Base-by-base conservation (phyloP, 37 sponge, comb jelly and placozoan species). In the Beroe forskalii region DNA sequence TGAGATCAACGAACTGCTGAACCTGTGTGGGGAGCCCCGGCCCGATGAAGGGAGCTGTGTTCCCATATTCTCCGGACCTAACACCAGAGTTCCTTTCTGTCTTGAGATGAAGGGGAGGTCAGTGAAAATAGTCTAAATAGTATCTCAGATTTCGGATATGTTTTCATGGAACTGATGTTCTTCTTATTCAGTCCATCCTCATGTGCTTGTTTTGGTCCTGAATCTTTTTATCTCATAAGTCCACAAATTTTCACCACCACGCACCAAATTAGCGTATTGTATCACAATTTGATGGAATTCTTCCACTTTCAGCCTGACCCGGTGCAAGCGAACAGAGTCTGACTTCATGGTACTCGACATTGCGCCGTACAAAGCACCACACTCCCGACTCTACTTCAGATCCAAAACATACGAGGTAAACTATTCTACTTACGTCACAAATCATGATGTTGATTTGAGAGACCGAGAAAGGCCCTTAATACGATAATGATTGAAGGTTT, bases 341-440 rank as follows among this genome's bases (percentile, higher is more conserved):
- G 75, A 72, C 20, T 72, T 72, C 75, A 72, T 72, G 75, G 40
- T 37, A 35, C 23, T 72, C 40, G 40, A 72, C 39, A 72, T 72
- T 4, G 40, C 40, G 30, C 75, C 75, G 3, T 72, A 72, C 39
- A 72, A 72, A 38, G 38, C 75, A 8, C 40, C 75, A 8, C 37
- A 72, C 39, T 37, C 37, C 39, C 35, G 75, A 28, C 75, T 72
- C 75, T 72, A 72, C 75, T 72, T 72, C 20, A 35, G 33, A 35
- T 72, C 75, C 39, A 72, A 72, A 33, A 22, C 75, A 30, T 72
- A 72, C 20, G 40, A 72, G 75, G 75, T 72, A n/a, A n/a, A n/a
- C 17, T 55, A 9, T 55, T 55, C 17, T 55, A 17, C 60, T 55
- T 55, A 55, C 60, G 60, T 55, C 60, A 55, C 60, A 20, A 20